These are phyloP conservation scores for Phalacrocorax carbo DNA, from an alignment of 2,113 vertebrate genomes.

Conservation along the genomic window DNA sequence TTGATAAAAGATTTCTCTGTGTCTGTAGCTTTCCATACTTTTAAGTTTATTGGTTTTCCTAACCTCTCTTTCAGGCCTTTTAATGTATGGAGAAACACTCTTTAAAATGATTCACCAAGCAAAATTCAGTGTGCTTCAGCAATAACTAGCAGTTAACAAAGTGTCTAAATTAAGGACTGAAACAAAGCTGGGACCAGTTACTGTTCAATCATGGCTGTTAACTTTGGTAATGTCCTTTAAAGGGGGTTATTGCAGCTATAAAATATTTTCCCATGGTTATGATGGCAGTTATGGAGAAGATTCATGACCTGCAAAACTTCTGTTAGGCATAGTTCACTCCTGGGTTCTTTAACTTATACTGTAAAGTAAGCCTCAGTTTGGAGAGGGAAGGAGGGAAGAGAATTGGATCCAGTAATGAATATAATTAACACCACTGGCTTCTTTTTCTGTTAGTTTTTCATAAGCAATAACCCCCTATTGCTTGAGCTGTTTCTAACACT, in stretches of 20 bases:
- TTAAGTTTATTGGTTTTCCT: conserved; percentile 12
- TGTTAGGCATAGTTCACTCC: not conserved
- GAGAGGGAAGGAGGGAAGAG: not conserved
- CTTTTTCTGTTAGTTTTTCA: not conserved
- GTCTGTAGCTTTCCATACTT: not conserved
- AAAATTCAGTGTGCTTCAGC: not conserved
- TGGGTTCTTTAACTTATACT: not conserved
- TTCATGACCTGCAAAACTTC: not conserved
- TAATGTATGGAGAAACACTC: not conserved
- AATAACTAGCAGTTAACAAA: not conserved
- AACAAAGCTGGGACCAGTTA: conserved; percentile 11
- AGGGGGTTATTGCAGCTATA: not conserved
- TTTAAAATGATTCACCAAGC: conserved; percentile 10
- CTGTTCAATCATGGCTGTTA: not conserved
- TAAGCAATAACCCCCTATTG: not conserved
- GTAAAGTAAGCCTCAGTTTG: not conserved
- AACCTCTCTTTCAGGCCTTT: not conserved
- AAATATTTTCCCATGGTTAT: not conserved
- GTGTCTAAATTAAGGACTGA: conserved; percentile 2
- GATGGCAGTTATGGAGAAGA: not conserved
- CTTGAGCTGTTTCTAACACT: not conserved
- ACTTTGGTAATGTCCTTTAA: conserved; percentile 7
- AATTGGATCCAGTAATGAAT: not conserved
- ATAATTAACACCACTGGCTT: not conserved
- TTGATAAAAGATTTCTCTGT: conserved; percentile 12